Conservation (phyloP, 2,888 invertebrate species). For the Diaphora mendica region DNA sequence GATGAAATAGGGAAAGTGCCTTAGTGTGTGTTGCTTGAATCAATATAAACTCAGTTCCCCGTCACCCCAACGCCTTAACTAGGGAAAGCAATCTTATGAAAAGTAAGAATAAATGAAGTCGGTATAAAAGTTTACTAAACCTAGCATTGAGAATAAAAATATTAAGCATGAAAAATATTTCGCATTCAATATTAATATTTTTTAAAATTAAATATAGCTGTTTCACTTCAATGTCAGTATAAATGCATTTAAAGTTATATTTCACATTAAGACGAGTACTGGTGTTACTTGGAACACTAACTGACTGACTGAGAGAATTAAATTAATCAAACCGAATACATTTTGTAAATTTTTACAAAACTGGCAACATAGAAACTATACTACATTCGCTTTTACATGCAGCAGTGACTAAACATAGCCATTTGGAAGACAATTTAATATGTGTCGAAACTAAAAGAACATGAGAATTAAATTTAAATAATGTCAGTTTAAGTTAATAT, state of each 20-base stretch:
- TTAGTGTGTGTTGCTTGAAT: neutral
- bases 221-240: no score
- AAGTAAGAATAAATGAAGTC: neutral
- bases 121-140: neutral
- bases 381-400: neutral
- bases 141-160: neutral
- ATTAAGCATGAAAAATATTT: neutral
- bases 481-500: neutral
- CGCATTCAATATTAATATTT: no score
- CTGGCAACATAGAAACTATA: neutral
- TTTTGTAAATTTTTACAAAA: neutral
- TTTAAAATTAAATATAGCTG: no score
- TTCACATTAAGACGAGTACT: neutral
- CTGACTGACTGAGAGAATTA: no score
- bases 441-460: neutral
- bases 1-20: neutral
- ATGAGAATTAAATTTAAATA: neutral
- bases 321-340: neutral
- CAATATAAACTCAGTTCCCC: neutral
- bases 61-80: neutral
- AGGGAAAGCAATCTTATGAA: neutral
- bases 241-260: neutral
- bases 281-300: no score
- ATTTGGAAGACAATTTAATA: slow-evolving; percentile 1
- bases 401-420: neutral